These are phyloP conservation scores for Eriosoma lanigerum DNA, from an alignment of 1,140 invertebrate species.

Conservation along the genomic window DNA sequence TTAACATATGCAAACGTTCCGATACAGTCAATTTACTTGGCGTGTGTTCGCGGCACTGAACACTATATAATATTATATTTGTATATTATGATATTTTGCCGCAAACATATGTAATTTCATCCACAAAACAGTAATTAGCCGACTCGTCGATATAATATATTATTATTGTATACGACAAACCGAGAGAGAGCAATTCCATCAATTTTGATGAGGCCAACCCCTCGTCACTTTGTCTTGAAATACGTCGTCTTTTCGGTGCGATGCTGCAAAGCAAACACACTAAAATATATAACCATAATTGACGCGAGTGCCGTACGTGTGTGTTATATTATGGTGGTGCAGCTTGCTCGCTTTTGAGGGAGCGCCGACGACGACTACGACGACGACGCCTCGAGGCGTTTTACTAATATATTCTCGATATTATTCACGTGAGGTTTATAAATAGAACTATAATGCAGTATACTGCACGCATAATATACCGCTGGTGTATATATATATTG, in stretches of 20 bases:
- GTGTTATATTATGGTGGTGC: neutral
- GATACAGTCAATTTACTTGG: neutral
- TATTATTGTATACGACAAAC: no score
- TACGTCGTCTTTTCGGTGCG: slow-evolving; percentile 5
- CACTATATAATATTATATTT: no score
- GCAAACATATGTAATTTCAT: slow-evolving; percentile 22
- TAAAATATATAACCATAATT: slow-evolving; percentile 38
- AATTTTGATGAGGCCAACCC: slow-evolving; percentile 30
- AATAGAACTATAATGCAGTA: no score
- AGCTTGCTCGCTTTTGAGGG: slow-evolving; percentile 16
- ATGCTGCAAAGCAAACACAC: neutral
- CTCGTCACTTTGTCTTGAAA: slow-evolving; percentile 18
- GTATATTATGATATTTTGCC: no score
- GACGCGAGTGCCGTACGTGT: neutral
- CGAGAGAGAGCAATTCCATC: slow-evolving; percentile 40
- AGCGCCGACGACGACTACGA: neutral
- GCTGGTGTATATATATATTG: no score
- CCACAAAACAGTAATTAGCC: slow-evolving; percentile 41
- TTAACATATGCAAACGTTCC: neutral
- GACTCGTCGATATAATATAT: slow-evolving; percentile 39
- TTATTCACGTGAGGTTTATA: neutral
- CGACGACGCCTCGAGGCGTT: slow-evolving; percentile 17
- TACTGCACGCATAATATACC: neutral
- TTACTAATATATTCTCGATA: slow-evolving; percentile 17
- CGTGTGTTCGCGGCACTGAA: neutral